Evolutionary conservation across 2,888 invertebrate species (phyloP), one percentile per base, ranked within the genome.

Genomic region (Leptopterna dolabrata): DNA sequence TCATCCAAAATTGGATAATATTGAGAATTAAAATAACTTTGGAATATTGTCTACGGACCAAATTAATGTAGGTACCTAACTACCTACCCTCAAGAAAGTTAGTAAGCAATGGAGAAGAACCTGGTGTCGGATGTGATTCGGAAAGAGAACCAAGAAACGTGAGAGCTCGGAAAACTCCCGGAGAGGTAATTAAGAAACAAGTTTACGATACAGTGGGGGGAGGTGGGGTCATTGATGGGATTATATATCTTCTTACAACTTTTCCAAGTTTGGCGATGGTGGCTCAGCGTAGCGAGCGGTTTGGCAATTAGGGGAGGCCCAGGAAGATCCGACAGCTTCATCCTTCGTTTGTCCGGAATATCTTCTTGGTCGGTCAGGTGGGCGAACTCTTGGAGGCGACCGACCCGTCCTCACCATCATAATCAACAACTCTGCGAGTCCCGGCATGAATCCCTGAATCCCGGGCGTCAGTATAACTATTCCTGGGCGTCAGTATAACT

Each of bases 201-300:
- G 83, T 83, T 83, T 24, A 14, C 4, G 41, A 63, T 63, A 63
- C 30, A 36, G 73, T 70, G 27, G 63, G 24, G 24, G 24, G 30
- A 24, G 55, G 55, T 29, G 41, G 63, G 41, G 36, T 29, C 83
- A 83, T 83, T 83, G 83, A 83, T 83, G 83, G 70, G 83, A 70
- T 83, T 83, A 83, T 83, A 83, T 83, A 83, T 83, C 83, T 83
- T 83, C 83, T 70, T 78, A 43, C 63, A 83, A 83, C 70, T 83
- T 83, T 83, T 70, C 70, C 24, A 41, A 83, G 83, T 83, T 83
- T 70, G 63, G 9, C 43, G 63, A 19, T 19, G 70, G 41, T 45
- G 78, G 78, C 45, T 43, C 78, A 24, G 63, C 24, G 19, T 63
- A 13, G 24, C 11, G 63, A 24, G 63, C 24, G 63, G 63, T 36